phyloP scores from a whole-genome alignment of 2,113 vertebrate genomes.

The Phoxinus phoxinus region DNA sequence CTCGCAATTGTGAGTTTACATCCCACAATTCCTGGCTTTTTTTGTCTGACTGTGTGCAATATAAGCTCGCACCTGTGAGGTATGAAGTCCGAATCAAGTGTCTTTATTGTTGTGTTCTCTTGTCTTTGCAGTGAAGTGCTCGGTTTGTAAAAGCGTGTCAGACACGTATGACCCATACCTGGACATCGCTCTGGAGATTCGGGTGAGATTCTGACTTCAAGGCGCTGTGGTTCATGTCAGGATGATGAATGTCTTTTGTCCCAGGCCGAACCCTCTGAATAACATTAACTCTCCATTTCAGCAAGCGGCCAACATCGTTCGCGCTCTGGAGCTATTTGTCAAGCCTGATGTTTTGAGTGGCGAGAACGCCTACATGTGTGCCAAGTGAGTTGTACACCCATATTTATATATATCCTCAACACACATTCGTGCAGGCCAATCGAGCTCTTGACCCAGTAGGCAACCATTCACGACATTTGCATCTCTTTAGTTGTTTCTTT shows the following conservation, averaged over 20 bases:
- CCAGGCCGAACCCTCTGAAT: neutral
- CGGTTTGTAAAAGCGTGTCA: constrained; percentile 89
- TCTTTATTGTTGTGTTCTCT: neutral
- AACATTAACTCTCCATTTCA: constrained; percentile 59
- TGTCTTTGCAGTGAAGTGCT: constrained; percentile 87
- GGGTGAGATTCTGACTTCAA: constrained; percentile 74
- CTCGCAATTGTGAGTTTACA: no score
- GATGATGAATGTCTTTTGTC: neutral
- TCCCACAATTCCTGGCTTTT: no score
- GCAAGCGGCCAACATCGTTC: constrained; percentile 87
- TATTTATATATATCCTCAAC: neutral
- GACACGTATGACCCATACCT: constrained; percentile 94
- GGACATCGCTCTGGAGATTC: constrained; percentile 92
- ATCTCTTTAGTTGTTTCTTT: neutral
- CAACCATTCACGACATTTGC: neutral
- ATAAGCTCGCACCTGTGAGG: no score
- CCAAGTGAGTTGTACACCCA: constrained; percentile 79
- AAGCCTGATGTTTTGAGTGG: constrained; percentile 89
- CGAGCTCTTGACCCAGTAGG: neutral
- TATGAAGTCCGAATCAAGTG: neutral
- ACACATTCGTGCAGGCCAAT: neutral
- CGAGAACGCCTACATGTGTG: constrained; percentile 96
- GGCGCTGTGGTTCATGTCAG: neutral
- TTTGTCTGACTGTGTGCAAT: no score
- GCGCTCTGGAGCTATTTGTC: constrained; percentile 91